Evolutionary conservation across 2,113 vertebrate genomes (phyloP).

Genomic region (Philantomba maxwellii): DNA sequence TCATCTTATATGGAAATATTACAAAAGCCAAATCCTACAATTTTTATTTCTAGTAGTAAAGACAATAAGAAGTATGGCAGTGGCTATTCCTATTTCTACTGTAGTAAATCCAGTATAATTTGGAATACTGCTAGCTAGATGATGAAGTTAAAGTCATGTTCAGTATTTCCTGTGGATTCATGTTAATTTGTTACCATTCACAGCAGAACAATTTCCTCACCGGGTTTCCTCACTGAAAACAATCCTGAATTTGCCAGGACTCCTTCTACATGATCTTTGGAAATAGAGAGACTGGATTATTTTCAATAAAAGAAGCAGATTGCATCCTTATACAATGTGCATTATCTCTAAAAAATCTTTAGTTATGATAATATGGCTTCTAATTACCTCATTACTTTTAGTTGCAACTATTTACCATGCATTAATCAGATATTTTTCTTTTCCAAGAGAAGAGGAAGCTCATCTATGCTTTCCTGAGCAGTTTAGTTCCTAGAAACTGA

Average conservation of each 20-base stretch:
- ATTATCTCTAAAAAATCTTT: slow-evolving; percentile 37
- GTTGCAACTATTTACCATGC: slow-evolving; percentile 15
- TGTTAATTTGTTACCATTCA: slow-evolving; percentile 57
- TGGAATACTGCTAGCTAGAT: background rate
- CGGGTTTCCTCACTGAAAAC: slow-evolving; percentile 34
- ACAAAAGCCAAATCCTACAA: background rate
- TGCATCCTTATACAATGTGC: slow-evolving; percentile 7
- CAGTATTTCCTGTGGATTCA: slow-evolving; percentile 53
- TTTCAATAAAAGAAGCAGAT: slow-evolving; percentile 48
- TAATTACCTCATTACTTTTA: slow-evolving; percentile 36
- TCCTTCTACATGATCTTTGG: background rate
- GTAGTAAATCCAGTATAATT: background rate
- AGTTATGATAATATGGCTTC: background rate
- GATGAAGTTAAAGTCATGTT: background rate
- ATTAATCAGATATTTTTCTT: background rate
- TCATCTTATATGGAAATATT: background rate
- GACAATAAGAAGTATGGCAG: background rate
- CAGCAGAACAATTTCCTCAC: slow-evolving; percentile 49
- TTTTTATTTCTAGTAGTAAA: background rate
- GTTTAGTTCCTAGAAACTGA: background rate
- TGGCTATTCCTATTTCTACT: background rate
- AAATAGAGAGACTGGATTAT: slow-evolving; percentile 8
- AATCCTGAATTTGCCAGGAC: slow-evolving; percentile 29
- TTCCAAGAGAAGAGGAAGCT: background rate
- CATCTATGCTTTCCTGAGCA: background rate